Percentiles rank a stretch among this genome's conserved stretches.
Evolutionary conservation across 1,140 invertebrate species (phyloP).

Genomic region (Cydia strobilella): DNA sequence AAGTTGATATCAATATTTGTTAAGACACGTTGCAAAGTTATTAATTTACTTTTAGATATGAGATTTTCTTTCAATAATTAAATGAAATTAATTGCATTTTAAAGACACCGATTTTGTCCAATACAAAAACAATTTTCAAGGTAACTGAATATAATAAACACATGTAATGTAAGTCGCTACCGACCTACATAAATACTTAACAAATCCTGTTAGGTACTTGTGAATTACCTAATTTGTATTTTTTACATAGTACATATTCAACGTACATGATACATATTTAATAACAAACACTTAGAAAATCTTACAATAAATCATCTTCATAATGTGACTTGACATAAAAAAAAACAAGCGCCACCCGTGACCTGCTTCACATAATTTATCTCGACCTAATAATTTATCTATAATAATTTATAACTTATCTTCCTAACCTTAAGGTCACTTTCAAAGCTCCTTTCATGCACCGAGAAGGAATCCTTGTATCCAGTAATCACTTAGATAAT

Average conservation of each 20-base stretch:
- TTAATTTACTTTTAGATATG: not conserved
- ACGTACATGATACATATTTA: not conserved
- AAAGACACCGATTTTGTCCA: not conserved
- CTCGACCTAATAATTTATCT: constrained; percentile 46
- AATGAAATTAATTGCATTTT: not conserved
- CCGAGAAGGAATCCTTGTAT: constrained; percentile 55
- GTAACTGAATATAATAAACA: no score
- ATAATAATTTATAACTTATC: constrained; percentile 52
- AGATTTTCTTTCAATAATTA: not conserved
- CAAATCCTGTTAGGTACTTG: no score
- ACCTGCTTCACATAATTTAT: constrained; percentile 54
- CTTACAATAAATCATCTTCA: constrained; percentile 3
- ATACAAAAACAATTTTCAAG: not conserved
- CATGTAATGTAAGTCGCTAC: no score
- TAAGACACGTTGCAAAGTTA: not conserved
- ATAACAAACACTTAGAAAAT: not conserved
- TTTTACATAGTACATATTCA: not conserved
- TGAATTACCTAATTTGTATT: no score
- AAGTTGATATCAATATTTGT: not conserved
- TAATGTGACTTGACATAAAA: constrained; percentile 13
- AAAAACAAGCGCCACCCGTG: constrained; percentile 32
- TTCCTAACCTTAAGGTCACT: constrained; percentile 50
- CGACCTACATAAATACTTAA: no score
- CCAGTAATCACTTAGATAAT: constrained; percentile 60
- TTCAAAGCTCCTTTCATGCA: constrained; percentile 51